These are phyloP conservation scores for Pseudomyrmex gracilis DNA, from an alignment of 1,140 invertebrate species.

Conservation along the genomic window DNA sequence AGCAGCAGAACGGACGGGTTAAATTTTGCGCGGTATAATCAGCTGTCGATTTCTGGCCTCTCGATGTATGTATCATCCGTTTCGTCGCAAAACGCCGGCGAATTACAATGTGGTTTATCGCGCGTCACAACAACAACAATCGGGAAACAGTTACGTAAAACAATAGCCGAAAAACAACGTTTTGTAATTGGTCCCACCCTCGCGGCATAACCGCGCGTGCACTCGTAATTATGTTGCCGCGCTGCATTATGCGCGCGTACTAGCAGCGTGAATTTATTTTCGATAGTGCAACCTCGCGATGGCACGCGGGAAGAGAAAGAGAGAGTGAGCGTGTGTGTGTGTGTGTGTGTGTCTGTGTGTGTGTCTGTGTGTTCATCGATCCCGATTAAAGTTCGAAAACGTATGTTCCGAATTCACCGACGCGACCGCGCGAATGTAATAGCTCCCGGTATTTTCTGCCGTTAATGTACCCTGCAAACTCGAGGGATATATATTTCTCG, in stretches of 20 bases:
- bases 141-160: conserved; percentile 29
- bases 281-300: background rate
- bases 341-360: background rate
- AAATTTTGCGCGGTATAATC: conserved; percentile 34
- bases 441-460: conserved; percentile 42
- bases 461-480: conserved; percentile 55
- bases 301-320: background rate
- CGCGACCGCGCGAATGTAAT: conserved; percentile 39
- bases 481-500: conserved; percentile 53
- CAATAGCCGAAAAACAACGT: conserved; percentile 53
- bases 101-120: conserved; percentile 7
- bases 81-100: conserved; percentile 15
- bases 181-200: conserved; percentile 40
- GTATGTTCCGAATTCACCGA: conserved; percentile 29
- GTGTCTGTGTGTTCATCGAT: conserved; percentile 27
- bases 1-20: background rate
- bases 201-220: conserved; percentile 50
- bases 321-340: no score
- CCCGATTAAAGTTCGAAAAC: conserved; percentile 57
- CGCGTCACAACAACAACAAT: conserved; percentile 11
- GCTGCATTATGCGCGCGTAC: conserved; percentile 27
- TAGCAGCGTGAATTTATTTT: conserved; percentile 35
- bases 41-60: conserved; percentile 15
- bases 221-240: conserved; percentile 49
- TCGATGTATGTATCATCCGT: background rate